phyloP scores from a whole-genome alignment of 2,888 invertebrate genomes.

The Cynaeus angustus region DNA sequence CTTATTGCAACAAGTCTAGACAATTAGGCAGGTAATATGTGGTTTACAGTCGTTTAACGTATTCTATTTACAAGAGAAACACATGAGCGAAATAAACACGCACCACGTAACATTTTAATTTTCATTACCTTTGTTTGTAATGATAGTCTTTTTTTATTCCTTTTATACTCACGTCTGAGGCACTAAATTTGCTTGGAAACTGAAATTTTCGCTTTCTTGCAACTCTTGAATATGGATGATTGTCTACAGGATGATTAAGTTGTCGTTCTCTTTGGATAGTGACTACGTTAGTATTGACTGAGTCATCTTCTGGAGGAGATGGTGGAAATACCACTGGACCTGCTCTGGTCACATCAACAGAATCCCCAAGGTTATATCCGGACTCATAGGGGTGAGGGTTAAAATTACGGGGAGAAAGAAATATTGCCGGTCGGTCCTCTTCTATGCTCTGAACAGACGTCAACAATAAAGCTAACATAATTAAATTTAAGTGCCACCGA shows the following conservation, averaged over 20 bases:
- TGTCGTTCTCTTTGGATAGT: conserved; percentile 48
- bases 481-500: conserved; percentile 24
- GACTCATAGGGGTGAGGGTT: conserved; percentile 69
- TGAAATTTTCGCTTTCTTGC: conserved; percentile 61
- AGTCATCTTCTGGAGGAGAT: conserved; percentile 52
- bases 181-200: conserved; percentile 55
- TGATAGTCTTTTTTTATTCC: too few species aligned
- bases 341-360: conserved; percentile 32
- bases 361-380: conserved; percentile 25
- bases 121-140: background rate
- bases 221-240: conserved; percentile 63
- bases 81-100: background rate
- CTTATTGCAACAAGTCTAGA: conserved; percentile 7
- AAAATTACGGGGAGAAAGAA: conserved; percentile 69
- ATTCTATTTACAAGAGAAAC: background rate
- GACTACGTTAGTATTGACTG: conserved; percentile 52
- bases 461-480: conserved; percentile 32
- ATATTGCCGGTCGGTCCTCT: conserved; percentile 67
- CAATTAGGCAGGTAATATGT: conserved; percentile 4
- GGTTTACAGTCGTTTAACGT: conserved; percentile 2
- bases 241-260: conserved; percentile 57
- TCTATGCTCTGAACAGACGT: conserved; percentile 54
- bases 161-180: background rate
- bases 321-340: conserved; percentile 59
- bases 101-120: background rate